Evolutionary conservation across 35 echinoderm and acorn worm species (phyloP).

Genomic region (Heliocidaris tuberculata): DNA sequence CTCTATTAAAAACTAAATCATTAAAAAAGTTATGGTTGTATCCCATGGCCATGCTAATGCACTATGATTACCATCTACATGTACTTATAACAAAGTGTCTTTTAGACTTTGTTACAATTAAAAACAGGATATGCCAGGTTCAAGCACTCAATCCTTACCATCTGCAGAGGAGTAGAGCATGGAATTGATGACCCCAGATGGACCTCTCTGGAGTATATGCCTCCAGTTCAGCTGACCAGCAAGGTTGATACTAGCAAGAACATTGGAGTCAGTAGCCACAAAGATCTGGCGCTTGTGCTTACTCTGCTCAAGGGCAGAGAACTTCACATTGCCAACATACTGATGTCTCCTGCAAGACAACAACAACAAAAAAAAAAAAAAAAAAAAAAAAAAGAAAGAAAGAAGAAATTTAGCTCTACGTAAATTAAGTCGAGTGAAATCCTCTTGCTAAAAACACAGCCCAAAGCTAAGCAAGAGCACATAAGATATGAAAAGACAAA

Average conservation of each 20-base stretch:
- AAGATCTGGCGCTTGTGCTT: conserved; percentile 70
- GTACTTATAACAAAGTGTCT: neutral
- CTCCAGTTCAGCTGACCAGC: conserved; percentile 81
- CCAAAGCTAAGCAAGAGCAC: no score
- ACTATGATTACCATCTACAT: neutral
- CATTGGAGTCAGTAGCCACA: conserved; percentile 92
- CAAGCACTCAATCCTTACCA: conserved; percentile 45
- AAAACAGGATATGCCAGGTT: no score
- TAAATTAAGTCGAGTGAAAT: no score
- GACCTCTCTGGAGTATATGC: conserved; percentile 70
- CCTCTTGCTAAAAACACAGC: no score
- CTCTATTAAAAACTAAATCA: no score
- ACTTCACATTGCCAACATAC: conserved; percentile 74
- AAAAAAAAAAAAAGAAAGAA: conserved; percentile 4
- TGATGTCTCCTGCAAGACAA: conserved; percentile 81
- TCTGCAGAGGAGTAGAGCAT: conserved; percentile 73
- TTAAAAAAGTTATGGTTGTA: no score
- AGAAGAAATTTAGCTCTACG: neutral
- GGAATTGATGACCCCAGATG: conserved; percentile 66
- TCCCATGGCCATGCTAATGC: no score
- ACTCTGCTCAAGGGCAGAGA: conserved; percentile 66
- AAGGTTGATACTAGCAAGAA: conserved; percentile 71
- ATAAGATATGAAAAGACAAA: no score
- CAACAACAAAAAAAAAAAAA: conserved; percentile 29
- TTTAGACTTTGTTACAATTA: no score